phyloP scores from a whole-genome alignment of 2,113 vertebrate species.

The Gasterosteus aculeatus region DNA sequence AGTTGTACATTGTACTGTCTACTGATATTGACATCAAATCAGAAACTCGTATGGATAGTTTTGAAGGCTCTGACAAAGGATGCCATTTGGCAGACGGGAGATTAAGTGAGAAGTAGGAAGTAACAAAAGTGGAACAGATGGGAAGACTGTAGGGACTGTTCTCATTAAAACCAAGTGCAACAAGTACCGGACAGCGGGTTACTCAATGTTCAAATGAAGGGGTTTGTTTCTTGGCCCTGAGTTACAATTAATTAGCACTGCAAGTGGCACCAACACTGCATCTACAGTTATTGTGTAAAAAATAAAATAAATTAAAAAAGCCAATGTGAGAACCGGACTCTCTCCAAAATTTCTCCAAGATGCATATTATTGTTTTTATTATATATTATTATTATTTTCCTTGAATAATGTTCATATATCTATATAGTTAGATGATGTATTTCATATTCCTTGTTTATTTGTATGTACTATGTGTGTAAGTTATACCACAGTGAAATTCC shows the following conservation, averaged over 20 bases:
- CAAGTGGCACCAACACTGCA: constrained; percentile 41
- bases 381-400: too few species aligned
- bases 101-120: constrained; percentile 17
- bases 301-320: constrained; percentile 2
- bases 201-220: constrained; percentile 62
- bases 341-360: constrained; percentile 32
- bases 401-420: not conserved
- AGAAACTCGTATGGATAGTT: constrained; percentile 23
- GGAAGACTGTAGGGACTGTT: constrained; percentile 42
- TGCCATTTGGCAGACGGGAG: constrained; percentile 14
- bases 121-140: constrained; percentile 23
- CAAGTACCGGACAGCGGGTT: constrained; percentile 54
- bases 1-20: not conserved
- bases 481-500: too few species aligned
- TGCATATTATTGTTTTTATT: constrained; percentile 7
- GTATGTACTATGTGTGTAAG: too few species aligned
- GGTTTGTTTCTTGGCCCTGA: constrained; percentile 67
- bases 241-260: constrained; percentile 76
- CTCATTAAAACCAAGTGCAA: constrained; percentile 67
- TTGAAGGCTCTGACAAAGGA: constrained; percentile 24
- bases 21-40: constrained; percentile 25
- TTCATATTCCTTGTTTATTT: too few species aligned
- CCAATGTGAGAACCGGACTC: constrained; percentile 15
- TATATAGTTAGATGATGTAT: too few species aligned
- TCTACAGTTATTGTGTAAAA: constrained; percentile 25